These are phyloP conservation scores for Lepidurus packardi DNA, from an alignment of 1,140 invertebrate genomes.

Conservation along the genomic window DNA sequence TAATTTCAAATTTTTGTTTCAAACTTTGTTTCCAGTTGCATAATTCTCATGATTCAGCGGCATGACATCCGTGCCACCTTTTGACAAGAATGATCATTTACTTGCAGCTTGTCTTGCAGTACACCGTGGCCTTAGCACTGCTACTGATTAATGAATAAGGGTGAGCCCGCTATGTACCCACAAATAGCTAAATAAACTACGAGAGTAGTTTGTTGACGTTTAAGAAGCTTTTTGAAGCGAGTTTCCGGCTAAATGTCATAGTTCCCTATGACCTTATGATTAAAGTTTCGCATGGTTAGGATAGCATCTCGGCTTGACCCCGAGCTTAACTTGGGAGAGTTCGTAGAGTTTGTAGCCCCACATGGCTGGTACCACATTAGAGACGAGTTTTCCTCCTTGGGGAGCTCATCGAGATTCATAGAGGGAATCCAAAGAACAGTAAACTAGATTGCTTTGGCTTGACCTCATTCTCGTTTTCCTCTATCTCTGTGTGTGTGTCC, in stretches of 20 bases:
- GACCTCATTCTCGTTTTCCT: constrained; percentile 9
- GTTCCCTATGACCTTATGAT: background rate
- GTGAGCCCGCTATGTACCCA: background rate
- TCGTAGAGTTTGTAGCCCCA: background rate
- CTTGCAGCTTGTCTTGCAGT: background rate
- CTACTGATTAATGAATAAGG: background rate
- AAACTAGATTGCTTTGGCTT: constrained; percentile 19
- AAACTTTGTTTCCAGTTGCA: no score
- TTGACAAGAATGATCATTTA: background rate
- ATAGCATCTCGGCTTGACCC: background rate
- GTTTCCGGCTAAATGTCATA: no score
- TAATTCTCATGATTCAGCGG: no score
- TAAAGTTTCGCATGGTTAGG: background rate
- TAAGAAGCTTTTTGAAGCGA: no score
- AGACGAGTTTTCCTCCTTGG: background rate
- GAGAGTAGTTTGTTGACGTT: background rate
- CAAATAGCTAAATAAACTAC: background rate
- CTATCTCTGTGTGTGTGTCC: background rate
- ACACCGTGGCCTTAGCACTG: background rate
- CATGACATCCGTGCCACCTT: background rate
- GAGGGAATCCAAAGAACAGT: constrained; percentile 1
- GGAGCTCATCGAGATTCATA: constrained; percentile 14
- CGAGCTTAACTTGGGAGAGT: background rate
- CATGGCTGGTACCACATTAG: background rate
- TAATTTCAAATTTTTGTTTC: no score